Percentiles rank a stretch among this genome's conserved stretches.
phyloP scores from a whole-genome alignment of 2,888 invertebrate genomes.

The Drosophila infuscata region DNA sequence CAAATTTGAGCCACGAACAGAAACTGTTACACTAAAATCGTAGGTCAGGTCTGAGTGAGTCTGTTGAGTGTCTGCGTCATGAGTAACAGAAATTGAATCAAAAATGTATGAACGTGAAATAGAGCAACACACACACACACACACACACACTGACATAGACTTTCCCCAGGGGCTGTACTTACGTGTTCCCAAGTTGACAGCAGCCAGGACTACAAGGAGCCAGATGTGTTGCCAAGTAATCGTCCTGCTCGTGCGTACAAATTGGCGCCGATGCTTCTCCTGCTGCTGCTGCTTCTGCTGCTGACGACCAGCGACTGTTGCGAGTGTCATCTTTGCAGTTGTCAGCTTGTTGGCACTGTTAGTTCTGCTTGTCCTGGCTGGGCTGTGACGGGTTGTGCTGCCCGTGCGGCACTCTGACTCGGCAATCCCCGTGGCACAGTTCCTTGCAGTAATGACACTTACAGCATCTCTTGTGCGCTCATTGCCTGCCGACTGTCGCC shows the following conservation, averaged over 20 bases:
- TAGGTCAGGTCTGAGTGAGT: constrained; percentile 6
- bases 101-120: constrained; percentile 55
- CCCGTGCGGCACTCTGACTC: neutral
- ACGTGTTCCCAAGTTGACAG: constrained; percentile 58
- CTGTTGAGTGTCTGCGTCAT: constrained; percentile 3
- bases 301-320: constrained; percentile 15
- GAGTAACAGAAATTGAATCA: constrained; percentile 66
- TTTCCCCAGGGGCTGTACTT: constrained; percentile 60
- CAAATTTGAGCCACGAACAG: constrained; percentile 1
- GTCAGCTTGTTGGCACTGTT: constrained; percentile 36
- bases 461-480: constrained; percentile 68
- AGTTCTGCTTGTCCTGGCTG: constrained; percentile 16
- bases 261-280: constrained; percentile 57
- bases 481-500: constrained; percentile 62
- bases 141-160: constrained; percentile 7
- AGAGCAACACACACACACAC: constrained; percentile 1
- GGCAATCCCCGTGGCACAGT: constrained; percentile 71
- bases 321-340: constrained; percentile 52
- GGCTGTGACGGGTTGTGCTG: neutral
- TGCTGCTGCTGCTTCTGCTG: constrained; percentile 3
- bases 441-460: constrained; percentile 73
- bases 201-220: constrained; percentile 40
- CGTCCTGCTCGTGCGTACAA: constrained; percentile 55
- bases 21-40: constrained; percentile 2
- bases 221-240: constrained; percentile 56